Base-by-base conservation (phyloP, 2,888 invertebrate genomes). In the Pheosia gnoma region DNA sequence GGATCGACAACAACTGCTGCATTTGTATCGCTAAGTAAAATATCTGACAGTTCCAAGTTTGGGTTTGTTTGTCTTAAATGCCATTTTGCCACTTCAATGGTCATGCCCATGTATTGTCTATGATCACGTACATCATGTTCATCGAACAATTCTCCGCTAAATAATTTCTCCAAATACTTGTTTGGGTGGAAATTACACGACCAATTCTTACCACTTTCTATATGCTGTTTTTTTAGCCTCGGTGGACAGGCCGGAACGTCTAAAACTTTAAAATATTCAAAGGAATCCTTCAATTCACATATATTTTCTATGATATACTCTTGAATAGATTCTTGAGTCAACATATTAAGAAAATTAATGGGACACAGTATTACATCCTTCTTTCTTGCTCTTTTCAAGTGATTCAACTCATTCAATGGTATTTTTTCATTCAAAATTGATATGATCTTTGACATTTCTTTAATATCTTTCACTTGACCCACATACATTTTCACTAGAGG, bases 141-240 rank as follows among this genome's bases (percentile, higher is more conserved):
- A 0, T 82, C 84, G 76, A 98, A 98, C 64, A 96, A 92, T 1
- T 88, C 89, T 13, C 95, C 95, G 10, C 94, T 93, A 3, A 95
- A 84, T 10, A 97, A 80, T 57, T 94, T 94, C 81, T 98, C 98
- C n/a, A 96, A 79, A 66, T 95, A 95, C 65, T 95, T 95, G 79
- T 97, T 96, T 0, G 96, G 96, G 87, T 98, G 98, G 81, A 98
- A 98, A 81, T 97, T 97, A 60, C 96, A 95, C 0, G 98, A 96
- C 98, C 98, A 98, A 54, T 94, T 84, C 59, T 91, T 88, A 11
- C 94, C 93, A 5, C 95, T 94, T 69, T 90, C 87, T 0, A 94
- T 89, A 77, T 95, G 96, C 78, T 98, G 98, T 54, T 86, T 88
- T 59, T 95, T 95, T 0, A 97, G 94, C 79, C 94, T 94, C 0